Conservation (phyloP, 2,797 vertebrate genomes). For the Apogon hyalosoma region DNA sequence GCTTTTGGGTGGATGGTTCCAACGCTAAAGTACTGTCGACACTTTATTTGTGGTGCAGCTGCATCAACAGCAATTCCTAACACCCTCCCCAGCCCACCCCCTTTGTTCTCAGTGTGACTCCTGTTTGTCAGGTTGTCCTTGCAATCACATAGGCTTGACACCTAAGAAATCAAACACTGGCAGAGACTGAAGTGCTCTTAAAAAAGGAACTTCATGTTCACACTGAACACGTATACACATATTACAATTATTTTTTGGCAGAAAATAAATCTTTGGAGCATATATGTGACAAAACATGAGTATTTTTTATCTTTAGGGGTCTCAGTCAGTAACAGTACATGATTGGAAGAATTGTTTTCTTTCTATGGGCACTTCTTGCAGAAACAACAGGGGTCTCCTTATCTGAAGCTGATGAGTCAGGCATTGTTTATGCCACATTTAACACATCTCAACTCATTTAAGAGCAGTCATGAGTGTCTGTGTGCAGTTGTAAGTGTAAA, state of each 20-base stretch:
- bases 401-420: not conserved
- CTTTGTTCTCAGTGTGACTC: not conserved
- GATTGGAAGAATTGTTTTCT: constrained; percentile 1
- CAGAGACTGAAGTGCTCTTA: constrained; percentile 9
- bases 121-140: constrained; percentile 13
- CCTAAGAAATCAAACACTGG: constrained; percentile 23
- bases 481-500: not conserved
- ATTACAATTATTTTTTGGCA: constrained; percentile 2
- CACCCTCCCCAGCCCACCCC: not conserved
- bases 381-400: not conserved
- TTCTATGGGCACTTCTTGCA: not conserved
- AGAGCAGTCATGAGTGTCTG: not conserved
- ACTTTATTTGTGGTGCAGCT: constrained; percentile 14
- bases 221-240: not conserved
- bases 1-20: constrained; percentile 19
- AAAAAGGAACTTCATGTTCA: not conserved
- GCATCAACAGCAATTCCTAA: not conserved
- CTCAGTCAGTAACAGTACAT: not conserved
- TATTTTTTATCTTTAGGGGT: not conserved
- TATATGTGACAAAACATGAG: not conserved
- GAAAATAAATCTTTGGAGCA: not conserved
- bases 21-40: constrained; percentile 26
- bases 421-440: not conserved
- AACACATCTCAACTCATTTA: not conserved
- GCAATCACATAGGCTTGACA: constrained; percentile 27